Base-by-base conservation (phyloP, 2,797 vertebrate genomes). In the Danio tinwini region DNA sequence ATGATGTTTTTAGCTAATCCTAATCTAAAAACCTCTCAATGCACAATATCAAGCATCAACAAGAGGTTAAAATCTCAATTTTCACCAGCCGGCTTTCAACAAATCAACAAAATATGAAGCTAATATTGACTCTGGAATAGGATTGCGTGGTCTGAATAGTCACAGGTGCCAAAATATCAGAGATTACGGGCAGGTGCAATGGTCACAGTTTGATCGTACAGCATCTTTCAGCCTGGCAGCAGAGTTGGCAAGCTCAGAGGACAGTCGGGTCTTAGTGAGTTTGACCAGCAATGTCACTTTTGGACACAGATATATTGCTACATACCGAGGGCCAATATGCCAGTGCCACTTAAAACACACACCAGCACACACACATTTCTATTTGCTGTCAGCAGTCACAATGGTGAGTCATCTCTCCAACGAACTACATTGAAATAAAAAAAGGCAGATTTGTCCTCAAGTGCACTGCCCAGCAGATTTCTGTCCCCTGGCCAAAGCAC, bases 241-340 rank as follows among this genome's bases (percentile, higher is more conserved):
- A 70, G 37, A 29, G n/a, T 52, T 70, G n/a, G 64, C 55, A 70
- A 78, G 37, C 65, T 50, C n/a, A 50, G 64, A 78, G 76, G 65
- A 70, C 45, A 1, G 45, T 61, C 67, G 4, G 56, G 44, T 29
- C 53, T 47, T 40, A 67, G 21, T 40, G 37, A 58, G 42, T 62
- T 78, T 40, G 44, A 52, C 29, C 65, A 69, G 37, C 45, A 50
- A 61, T 61, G 65, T 62, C 65, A 42, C 21, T 70, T 61, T 78
- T 78, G 64, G 76, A 50, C 55, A 70, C 37, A 42, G 76, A 78
- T 61, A 65, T 70, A 76, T 17, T 52, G 65, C 55, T 50, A 50
- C 45, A 70, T n/a, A 59, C 45, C 0, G n/a, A 70, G 65, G 55
- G 70, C 65, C 55, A 78, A 40, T 61, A 70, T 61, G 53, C 45